phyloP scores from a whole-genome alignment of 30 jellyfish, hydroid and myxozoan species.

The Catostylus mosaicus region DNA sequence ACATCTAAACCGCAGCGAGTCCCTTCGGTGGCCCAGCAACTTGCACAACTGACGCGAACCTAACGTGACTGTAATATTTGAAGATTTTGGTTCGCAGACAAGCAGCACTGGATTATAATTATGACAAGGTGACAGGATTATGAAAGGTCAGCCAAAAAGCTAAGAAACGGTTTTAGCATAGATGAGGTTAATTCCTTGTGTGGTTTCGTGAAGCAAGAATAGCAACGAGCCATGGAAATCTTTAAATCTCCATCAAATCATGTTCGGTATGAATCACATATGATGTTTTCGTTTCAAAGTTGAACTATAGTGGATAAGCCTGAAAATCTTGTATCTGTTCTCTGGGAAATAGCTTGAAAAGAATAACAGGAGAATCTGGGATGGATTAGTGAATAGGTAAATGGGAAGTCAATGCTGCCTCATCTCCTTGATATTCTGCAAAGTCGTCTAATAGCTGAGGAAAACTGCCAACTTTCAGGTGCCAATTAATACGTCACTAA shows the following conservation, averaged over 20 bases:
- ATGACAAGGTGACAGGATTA: conserved; percentile 10
- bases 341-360: too few species aligned
- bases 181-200: conserved; percentile 13
- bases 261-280: neutral
- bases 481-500: too few species aligned
- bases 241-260: neutral
- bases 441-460: too few species aligned
- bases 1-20: neutral
- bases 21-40: neutral
- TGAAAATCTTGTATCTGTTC: too few species aligned
- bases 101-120: neutral
- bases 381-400: too few species aligned
- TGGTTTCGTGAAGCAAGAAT: conserved; percentile 4
- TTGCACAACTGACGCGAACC: neutral
- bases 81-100: neutral
- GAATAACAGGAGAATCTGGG: too few species aligned
- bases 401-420: too few species aligned
- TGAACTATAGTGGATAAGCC: too few species aligned
- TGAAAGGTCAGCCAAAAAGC: conserved; percentile 48
- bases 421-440: too few species aligned
- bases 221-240: conserved; percentile 1
- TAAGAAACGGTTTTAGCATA: conserved; percentile 28
- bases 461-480: too few species aligned
- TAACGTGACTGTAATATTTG: neutral
- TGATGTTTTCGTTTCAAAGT: neutral